These are phyloP conservation scores for Sebastiscus tertius DNA, from an alignment of 2,797 vertebrate genomes.

Conservation along the genomic window DNA sequence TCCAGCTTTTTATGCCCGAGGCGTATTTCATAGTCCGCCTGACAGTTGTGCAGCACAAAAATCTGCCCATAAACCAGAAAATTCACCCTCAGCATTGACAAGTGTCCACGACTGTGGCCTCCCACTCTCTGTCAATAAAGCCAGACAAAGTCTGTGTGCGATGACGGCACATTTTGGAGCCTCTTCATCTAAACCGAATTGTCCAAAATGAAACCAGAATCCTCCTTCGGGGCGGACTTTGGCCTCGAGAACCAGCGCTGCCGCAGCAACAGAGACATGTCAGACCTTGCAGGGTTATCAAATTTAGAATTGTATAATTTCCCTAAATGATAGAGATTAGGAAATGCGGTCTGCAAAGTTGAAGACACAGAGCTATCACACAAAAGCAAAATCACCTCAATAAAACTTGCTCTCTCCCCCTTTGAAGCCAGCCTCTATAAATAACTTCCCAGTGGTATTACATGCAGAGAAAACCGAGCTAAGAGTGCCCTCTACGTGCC, in stretches of 20 bases:
- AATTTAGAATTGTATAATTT: not conserved
- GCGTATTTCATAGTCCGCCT: constrained; percentile 16
- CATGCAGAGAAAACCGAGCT: constrained; percentile 58
- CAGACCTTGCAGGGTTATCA: not conserved
- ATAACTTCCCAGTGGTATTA: constrained; percentile 58
- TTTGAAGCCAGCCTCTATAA: constrained; percentile 69
- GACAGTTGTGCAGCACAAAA: constrained; percentile 28
- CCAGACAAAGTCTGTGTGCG: constrained; percentile 9
- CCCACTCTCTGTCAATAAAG: constrained; percentile 41
- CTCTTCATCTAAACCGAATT: constrained; percentile 25
- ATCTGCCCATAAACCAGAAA: constrained; percentile 21
- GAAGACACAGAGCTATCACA: constrained; percentile 31
- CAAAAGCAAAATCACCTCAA: constrained; percentile 55
- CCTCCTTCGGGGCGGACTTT: constrained; percentile 1
- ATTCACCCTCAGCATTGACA: constrained; percentile 17
- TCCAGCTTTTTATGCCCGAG: not conserved
- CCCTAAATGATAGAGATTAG: constrained; percentile 34
- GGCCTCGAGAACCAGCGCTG: not conserved
- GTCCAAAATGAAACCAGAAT: constrained; percentile 22
- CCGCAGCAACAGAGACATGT: not conserved
- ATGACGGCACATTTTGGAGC: constrained; percentile 20
- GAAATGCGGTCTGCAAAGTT: constrained; percentile 16
- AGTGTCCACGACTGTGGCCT: constrained; percentile 38
- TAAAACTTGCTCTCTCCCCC: constrained; percentile 52
- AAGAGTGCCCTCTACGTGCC: constrained; percentile 78